phyloP scores from a whole-genome alignment of 2,113 vertebrate genomes.

The Siniperca chuatsi region DNA sequence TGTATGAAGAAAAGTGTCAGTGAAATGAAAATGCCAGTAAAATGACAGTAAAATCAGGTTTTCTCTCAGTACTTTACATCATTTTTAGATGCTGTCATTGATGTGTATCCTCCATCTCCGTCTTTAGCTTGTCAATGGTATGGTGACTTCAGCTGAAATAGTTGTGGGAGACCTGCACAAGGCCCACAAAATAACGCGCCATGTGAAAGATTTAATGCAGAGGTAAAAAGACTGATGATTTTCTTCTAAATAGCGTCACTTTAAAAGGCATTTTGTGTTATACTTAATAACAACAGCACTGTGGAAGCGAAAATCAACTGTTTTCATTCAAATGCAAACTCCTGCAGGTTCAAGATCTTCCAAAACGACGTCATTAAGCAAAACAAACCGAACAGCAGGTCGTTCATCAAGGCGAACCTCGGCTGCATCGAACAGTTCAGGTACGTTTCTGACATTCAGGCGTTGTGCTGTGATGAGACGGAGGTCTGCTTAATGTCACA shows the following conservation, averaged over 20 bases:
- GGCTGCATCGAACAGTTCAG: constrained; percentile 86
- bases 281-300: neutral
- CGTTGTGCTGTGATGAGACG: neutral
- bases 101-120: neutral
- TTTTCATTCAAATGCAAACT: neutral
- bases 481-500: neutral
- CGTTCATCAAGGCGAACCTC: constrained; percentile 87
- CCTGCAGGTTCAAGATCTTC: constrained; percentile 84
- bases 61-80: neutral
- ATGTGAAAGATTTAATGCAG: constrained; percentile 79
- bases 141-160: constrained; percentile 72
- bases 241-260: neutral
- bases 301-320: neutral
- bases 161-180: constrained; percentile 55
- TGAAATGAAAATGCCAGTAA: too few relatives aligned
- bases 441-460: constrained; percentile 71
- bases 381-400: constrained; percentile 76
- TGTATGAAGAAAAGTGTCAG: too few relatives aligned
- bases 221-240: constrained; percentile 76
- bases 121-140: constrained; percentile 81
- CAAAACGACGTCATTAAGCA: constrained; percentile 86
- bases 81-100: neutral
- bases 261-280: neutral
- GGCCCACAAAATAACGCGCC: constrained; percentile 70
- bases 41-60: neutral